Evolutionary conservation across 2,797 vertebrate species (phyloP).

Genomic region (Diceros bicornis): DNA sequence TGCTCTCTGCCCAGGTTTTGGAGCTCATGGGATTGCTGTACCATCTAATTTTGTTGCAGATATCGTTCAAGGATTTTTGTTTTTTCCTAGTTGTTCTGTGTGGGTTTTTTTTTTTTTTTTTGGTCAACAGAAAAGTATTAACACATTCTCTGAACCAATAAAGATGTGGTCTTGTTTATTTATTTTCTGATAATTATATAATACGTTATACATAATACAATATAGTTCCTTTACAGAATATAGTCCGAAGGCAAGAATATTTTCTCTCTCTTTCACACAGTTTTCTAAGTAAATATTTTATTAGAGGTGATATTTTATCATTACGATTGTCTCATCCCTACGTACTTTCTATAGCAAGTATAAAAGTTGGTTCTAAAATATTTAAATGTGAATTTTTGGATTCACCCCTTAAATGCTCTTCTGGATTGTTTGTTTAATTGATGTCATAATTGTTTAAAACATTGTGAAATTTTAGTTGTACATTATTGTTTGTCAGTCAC

Average conservation of each 20-base stretch:
- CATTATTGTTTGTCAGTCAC: too few relatives aligned
- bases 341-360: not conserved
- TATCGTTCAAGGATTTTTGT: not conserved
- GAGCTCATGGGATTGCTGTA: not conserved
- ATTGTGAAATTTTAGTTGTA: too few relatives aligned
- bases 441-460: too few relatives aligned
- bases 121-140: not conserved
- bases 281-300: not conserved
- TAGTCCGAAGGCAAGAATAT: not conserved
- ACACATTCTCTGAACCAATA: not conserved
- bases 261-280: constrained; percentile 3
- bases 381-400: constrained; percentile 34
- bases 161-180: not conserved
- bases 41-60: not conserved
- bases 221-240: not conserved
- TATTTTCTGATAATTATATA: too few relatives aligned
- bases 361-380: constrained; percentile 21
- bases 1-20: not conserved
- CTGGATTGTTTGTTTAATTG: not conserved
- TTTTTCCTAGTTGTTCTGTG: not conserved
- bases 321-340: too few relatives aligned
- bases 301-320: too few relatives aligned
- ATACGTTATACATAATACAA: too few relatives aligned
- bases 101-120: not conserved
- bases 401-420: not conserved